Evolutionary conservation across 2,113 vertebrate species (phyloP).

Genomic region (Myotis lucifugus): DNA sequence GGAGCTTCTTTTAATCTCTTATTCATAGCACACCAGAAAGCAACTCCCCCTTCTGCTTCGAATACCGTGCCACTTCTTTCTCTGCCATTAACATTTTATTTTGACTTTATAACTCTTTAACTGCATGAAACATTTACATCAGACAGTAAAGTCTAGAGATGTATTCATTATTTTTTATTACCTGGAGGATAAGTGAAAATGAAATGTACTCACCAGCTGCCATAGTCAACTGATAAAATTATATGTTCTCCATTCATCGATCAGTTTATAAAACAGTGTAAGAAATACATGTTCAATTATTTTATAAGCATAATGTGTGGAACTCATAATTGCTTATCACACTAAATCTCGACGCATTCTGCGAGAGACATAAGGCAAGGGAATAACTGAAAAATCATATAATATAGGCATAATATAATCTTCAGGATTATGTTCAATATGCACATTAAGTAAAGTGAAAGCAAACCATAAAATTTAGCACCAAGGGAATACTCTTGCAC

Average conservation of each 20-base stretch:
- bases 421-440: slow-evolving; percentile 61
- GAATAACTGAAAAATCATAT: slow-evolving; percentile 58
- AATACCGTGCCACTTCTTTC: slow-evolving; percentile 45
- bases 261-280: slow-evolving; percentile 54
- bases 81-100: slow-evolving; percentile 75
- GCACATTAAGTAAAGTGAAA: slow-evolving; percentile 67
- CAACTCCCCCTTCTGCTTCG: not conserved
- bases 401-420: slow-evolving; percentile 33
- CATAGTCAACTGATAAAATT: slow-evolving; percentile 72
- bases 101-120: slow-evolving; percentile 78
- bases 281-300: slow-evolving; percentile 62
- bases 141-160: slow-evolving; percentile 75
- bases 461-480: slow-evolving; percentile 56
- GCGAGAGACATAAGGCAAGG: not conserved
- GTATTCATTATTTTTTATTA: slow-evolving; percentile 80
- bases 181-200: slow-evolving; percentile 72
- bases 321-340: slow-evolving; percentile 65
- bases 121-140: slow-evolving; percentile 77
- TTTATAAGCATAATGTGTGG: slow-evolving; percentile 63
- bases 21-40: slow-evolving; percentile 27
- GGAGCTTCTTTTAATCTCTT: slow-evolving; percentile 19
- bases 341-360: slow-evolving; percentile 64
- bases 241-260: slow-evolving; percentile 58
- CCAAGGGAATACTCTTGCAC: not conserved
- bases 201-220: slow-evolving; percentile 72